Percentiles rank a stretch among this genome's conserved stretches.
Evolutionary conservation across 2,888 invertebrate species (phyloP).

Genomic region (Stenodera caucasica): DNA sequence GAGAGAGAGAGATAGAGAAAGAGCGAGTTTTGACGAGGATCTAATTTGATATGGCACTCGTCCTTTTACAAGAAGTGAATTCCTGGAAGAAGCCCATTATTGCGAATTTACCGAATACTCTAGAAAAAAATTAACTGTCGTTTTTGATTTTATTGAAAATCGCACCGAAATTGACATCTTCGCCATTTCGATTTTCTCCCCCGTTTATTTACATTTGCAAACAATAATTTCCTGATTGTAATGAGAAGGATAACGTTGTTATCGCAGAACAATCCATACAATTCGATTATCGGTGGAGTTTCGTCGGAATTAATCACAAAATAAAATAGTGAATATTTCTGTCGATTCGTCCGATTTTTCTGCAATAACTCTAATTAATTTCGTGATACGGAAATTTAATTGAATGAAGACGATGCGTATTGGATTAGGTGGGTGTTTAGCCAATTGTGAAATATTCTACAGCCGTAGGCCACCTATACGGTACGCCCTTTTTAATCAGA

Average conservation of each 20-base stretch:
- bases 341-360: too few species aligned
- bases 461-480: constrained; percentile 37
- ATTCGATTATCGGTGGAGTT: constrained; percentile 40
- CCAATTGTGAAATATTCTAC: constrained; percentile 36
- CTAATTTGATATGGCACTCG: neutral
- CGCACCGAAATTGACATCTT: too few species aligned
- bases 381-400: constrained; percentile 20
- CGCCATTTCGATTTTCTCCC: neutral
- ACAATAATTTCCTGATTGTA: constrained; percentile 46
- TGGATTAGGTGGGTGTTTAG: constrained; percentile 27
- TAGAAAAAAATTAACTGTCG: too few species aligned
- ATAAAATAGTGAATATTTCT: too few species aligned
- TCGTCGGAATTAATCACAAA: constrained; percentile 22
- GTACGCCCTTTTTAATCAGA: constrained; percentile 45
- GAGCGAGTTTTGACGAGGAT: neutral
- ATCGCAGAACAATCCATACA: constrained; percentile 43
- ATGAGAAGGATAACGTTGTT: constrained; percentile 43
- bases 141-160: too few species aligned
- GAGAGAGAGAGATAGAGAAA: neutral
- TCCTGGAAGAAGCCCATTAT: too few species aligned
- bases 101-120: too few species aligned
- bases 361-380: neutral
- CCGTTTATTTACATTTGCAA: constrained; percentile 24
- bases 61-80: neutral
- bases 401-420: constrained; percentile 3